These are phyloP conservation scores for Zaprionus nigranus DNA, from an alignment of 1,140 invertebrate genomes.

Conservation along the genomic window DNA sequence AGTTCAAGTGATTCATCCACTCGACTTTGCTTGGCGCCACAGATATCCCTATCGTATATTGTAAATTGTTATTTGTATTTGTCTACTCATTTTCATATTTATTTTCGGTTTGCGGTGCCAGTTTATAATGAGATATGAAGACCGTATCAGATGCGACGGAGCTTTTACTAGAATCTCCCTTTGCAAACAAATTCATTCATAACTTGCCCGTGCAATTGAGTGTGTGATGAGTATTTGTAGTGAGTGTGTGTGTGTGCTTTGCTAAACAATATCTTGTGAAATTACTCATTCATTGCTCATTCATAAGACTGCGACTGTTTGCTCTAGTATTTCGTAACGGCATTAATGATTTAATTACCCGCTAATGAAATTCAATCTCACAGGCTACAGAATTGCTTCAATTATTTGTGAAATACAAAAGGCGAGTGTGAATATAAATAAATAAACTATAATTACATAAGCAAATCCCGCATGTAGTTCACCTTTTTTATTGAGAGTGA, in stretches of 20 bases:
- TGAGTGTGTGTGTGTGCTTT: slow-evolving; percentile 1
- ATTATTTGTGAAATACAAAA: not conserved
- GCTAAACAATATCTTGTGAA: slow-evolving; percentile 20
- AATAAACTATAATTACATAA: not conserved
- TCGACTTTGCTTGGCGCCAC: slow-evolving; percentile 14
- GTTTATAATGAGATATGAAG: not conserved
- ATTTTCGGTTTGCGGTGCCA: slow-evolving; percentile 13
- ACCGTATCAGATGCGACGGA: slow-evolving; percentile 8
- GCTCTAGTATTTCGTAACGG: not conserved
- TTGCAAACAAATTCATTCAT: slow-evolving; percentile 42
- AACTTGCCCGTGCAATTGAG: slow-evolving; percentile 3
- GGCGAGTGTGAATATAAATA: not conserved
- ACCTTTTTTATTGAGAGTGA: not conserved
- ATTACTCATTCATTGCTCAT: slow-evolving; percentile 42
- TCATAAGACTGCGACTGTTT: slow-evolving; percentile 26
- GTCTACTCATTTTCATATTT: slow-evolving; percentile 31
- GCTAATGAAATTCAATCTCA: not conserved
- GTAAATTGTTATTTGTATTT: not conserved
- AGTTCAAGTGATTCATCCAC: slow-evolving; percentile 66
- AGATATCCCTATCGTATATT: slow-evolving; percentile 10
- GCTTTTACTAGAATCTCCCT: slow-evolving; percentile 37
- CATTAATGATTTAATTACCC: slow-evolving; percentile 2
- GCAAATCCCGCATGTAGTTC: not conserved
- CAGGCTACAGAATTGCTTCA: not conserved
- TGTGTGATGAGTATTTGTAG: no score